Evolutionary conservation across 1,140 invertebrate species (phyloP), one percentile per base, ranked within the genome.

Genomic region (Temnothorax curvispinosus): DNA sequence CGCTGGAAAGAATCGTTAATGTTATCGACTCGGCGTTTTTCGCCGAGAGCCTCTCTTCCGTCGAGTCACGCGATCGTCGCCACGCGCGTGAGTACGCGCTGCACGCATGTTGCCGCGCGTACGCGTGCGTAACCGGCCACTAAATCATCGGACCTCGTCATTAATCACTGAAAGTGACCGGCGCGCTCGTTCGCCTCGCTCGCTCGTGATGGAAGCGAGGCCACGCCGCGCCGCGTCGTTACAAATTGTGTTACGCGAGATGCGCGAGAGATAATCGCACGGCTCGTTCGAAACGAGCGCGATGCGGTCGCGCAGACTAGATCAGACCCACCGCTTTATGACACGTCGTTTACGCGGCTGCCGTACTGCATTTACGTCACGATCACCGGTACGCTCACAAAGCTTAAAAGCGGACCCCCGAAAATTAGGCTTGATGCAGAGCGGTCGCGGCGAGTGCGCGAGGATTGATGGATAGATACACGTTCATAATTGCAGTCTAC

Each of bases 221-320:
- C 35, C 67, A 21, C 58, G n/a, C 60, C 72, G 62, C 32, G 50
- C 47, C 67, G 54, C 85, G 71, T 41, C 81, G 88, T 90, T 90
- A 90, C 89, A 90, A 90, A 90, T 90, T 90, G 89, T 62, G 89
- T 90, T 90, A 90, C 89, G 88, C 88, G 89, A 90, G 89, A 90
- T 90, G 74, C 81, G 89, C 86, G 89, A 72, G 76, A 90, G 89
- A 90, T 90, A 90, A 90, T 90, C 81, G 72, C 41, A n/a, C 69
- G 64, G 75, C 76, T 67, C 82, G 74, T 62, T 80, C 81, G 65
- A 64, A 85, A 78, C 86, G 56, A 80, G 85, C 77, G 41, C 81
- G 81, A 85, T 85, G 75, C 54, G 52, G 41, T 52, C 38, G 64
- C n/a, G 6, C 41, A 11, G 78, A 72, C 78, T 82, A 27, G 80